Conservation (phyloP, 2,797 vertebrate species). For the Aplochiton taeniatus region DNA sequence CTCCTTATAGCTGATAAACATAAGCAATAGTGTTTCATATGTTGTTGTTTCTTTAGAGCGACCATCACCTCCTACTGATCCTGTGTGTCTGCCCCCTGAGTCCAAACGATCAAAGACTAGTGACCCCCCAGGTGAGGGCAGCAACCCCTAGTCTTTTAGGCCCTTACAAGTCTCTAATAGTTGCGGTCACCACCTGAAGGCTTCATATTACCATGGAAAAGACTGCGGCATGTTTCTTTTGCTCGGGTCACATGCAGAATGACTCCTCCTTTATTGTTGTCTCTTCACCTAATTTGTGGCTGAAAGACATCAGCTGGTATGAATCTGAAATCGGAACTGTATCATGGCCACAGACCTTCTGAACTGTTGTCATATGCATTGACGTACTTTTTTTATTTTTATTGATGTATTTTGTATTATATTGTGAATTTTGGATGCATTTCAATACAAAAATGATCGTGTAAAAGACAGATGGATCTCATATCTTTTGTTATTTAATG, state of each 20-base stretch:
- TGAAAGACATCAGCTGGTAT: neutral
- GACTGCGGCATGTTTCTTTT: too few relatives aligned
- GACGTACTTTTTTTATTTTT: neutral
- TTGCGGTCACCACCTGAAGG: neutral
- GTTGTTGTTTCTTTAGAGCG: conserved; percentile 67
- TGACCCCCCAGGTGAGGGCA: conserved; percentile 32
- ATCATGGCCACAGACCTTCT: neutral
- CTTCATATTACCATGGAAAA: neutral
- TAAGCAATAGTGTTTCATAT: neutral
- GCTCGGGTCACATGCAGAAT: too few relatives aligned
- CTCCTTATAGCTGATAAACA: too few relatives aligned
- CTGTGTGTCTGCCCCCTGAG: conserved; percentile 79
- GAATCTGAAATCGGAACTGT: neutral
- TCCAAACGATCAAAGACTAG: conserved; percentile 82
- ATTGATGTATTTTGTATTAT: conserved; percentile 4
- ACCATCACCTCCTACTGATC: conserved; percentile 77
- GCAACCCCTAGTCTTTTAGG: neutral
- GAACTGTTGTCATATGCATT: neutral
- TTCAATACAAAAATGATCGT: conserved; percentile 4
- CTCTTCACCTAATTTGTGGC: too few relatives aligned
- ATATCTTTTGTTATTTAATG: too few relatives aligned
- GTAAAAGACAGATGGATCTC: neutral
- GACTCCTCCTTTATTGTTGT: too few relatives aligned
- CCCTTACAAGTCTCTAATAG: neutral
- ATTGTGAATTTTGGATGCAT: neutral